Percentiles rank a stretch among this genome's conserved stretches.
Evolutionary conservation across 1,140 invertebrate genomes (phyloP).

Genomic region (Temnothorax longispinosus): DNA sequence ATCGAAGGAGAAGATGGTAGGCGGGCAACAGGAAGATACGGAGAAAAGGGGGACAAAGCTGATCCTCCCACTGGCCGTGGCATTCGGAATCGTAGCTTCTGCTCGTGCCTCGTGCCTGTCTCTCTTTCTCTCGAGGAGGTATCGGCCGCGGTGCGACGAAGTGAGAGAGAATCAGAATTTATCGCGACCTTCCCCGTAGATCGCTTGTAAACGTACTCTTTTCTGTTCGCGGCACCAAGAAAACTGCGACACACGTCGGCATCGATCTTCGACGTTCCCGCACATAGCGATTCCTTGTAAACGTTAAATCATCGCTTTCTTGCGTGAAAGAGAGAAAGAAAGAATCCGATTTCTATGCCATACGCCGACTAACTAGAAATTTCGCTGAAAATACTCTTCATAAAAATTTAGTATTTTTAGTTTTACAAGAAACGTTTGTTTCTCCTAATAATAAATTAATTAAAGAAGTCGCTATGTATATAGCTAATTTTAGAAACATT

Average conservation of each 20-base stretch:
- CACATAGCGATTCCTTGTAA: slow-evolving; percentile 1
- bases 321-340: background rate
- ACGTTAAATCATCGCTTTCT: background rate
- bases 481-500: background rate
- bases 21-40: background rate
- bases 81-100: slow-evolving; percentile 38
- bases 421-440: background rate
- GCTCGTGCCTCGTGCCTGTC: slow-evolving; percentile 16
- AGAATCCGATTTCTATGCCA: slow-evolving; percentile 2
- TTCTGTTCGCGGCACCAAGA: slow-evolving; percentile 24
- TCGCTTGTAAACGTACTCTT: slow-evolving; percentile 50
- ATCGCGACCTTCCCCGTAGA: slow-evolving; percentile 41
- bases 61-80: slow-evolving; percentile 24
- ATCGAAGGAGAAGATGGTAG: slow-evolving; percentile 29
- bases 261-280: slow-evolving; percentile 31
- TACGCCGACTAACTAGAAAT: background rate
- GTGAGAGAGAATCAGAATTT: slow-evolving; percentile 60
- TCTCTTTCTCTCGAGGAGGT: slow-evolving; percentile 1
- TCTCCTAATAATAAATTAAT: slow-evolving; percentile 3
- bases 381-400: background rate
- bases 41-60: slow-evolving; percentile 26
- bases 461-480: background rate
- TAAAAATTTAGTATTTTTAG: background rate
- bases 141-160: background rate
- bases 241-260: slow-evolving; percentile 29